Conservation (phyloP, 2,888 invertebrate species). For the Watsonalla binaria region DNA sequence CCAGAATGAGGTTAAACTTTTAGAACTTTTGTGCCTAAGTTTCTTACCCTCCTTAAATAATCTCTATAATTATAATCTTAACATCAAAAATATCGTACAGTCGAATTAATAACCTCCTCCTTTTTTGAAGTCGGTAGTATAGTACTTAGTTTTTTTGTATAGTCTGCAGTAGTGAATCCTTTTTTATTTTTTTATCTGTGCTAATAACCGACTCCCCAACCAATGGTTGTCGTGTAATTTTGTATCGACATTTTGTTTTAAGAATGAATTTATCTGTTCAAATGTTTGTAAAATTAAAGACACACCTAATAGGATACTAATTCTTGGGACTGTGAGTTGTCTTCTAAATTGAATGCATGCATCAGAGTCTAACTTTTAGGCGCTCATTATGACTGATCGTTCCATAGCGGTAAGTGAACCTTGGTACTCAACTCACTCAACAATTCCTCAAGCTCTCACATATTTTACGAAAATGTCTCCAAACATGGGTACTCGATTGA, state of each 20-base stretch:
- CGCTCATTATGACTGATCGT: conserved; percentile 51
- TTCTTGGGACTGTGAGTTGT: conserved; percentile 4
- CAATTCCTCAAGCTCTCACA: conserved; percentile 3
- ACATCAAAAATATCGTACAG: too few relatives aligned
- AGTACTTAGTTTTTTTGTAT: too few relatives aligned
- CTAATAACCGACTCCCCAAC: conserved; percentile 41
- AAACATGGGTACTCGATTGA: conserved; percentile 30
- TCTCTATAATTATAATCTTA: too few relatives aligned
- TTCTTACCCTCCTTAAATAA: too few relatives aligned
- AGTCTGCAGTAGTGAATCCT: too few relatives aligned
- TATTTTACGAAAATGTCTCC: conserved; percentile 17
- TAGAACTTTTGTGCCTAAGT: too few relatives aligned
- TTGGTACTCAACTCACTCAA: conserved; percentile 4
- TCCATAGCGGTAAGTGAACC: conserved; percentile 56
- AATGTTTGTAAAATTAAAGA: conserved; percentile 20
- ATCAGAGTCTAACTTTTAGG: not conserved
- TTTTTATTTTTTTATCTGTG: not conserved
- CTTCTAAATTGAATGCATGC: not conserved
- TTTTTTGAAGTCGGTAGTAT: too few relatives aligned
- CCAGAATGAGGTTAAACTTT: too few relatives aligned
- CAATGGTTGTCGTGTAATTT: conserved; percentile 52
- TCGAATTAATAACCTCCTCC: too few relatives aligned
- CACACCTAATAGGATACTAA: conserved; percentile 23
- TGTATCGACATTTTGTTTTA: conserved; percentile 38
- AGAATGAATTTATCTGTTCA: conserved; percentile 4